These are phyloP conservation scores for Acyrthosiphon pisum DNA, from an alignment of 1,140 invertebrate species.

Conservation along the genomic window DNA sequence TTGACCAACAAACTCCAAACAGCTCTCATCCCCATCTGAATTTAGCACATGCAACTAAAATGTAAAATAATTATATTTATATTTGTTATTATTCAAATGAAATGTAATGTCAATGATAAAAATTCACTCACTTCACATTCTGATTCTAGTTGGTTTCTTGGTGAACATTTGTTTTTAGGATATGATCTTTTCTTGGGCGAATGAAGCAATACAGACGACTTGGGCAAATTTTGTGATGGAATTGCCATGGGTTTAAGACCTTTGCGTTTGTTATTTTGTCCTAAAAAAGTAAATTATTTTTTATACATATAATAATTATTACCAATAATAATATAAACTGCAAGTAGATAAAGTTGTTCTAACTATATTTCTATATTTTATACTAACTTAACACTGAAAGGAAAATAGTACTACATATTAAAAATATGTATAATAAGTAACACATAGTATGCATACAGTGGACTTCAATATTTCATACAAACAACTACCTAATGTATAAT, in stretches of 20 bases:
- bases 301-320: background rate
- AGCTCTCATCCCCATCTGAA: background rate
- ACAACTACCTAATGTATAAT: too few relatives aligned
- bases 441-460: too few relatives aligned
- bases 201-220: background rate
- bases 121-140: background rate
- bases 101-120: background rate
- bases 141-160: background rate
- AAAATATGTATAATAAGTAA: too few relatives aligned
- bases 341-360: too few relatives aligned
- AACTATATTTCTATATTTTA: too few relatives aligned
- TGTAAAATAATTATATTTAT: background rate
- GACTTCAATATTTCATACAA: too few relatives aligned
- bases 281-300: constrained; percentile 1
- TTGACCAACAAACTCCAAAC: background rate
- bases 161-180: background rate
- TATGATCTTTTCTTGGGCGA: background rate
- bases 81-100: background rate
- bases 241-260: background rate
- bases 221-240: constrained; percentile 5
- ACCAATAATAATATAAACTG: background rate
- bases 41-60: background rate
- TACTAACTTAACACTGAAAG: background rate
- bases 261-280: background rate
- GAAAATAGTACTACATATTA: background rate